Evolutionary conservation across 30 jellyfish, hydroid and myxozoan genomes (phyloP).

Genomic region (Morbakka virulenta): DNA sequence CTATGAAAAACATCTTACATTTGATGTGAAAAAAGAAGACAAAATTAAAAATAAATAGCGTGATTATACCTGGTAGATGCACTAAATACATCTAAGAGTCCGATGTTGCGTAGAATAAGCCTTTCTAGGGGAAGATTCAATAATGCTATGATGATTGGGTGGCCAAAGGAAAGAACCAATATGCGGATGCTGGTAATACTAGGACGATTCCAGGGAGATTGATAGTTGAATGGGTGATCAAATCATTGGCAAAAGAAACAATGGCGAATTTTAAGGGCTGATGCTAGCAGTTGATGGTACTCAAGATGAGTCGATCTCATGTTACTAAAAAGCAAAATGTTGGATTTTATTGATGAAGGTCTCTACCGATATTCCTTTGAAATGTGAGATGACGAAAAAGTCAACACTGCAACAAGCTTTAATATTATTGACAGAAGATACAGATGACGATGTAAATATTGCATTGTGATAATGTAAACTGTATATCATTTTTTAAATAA

Average conservation of each 20-base stretch:
- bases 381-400: too few species aligned
- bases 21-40: constrained; percentile 34
- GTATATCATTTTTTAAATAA: too few species aligned
- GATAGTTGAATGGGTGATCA: constrained; percentile 42
- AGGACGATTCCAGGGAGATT: too few species aligned
- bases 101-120: constrained; percentile 41
- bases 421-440: too few species aligned
- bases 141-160: constrained; percentile 62
- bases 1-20: constrained; percentile 59
- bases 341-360: too few species aligned
- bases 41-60: constrained; percentile 26
- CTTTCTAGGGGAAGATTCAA: constrained; percentile 51
- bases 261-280: constrained; percentile 33
- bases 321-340: constrained; percentile 30
- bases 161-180: constrained; percentile 56
- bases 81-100: constrained; percentile 25
- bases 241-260: too few species aligned
- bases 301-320: constrained; percentile 32
- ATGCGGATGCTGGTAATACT: constrained; percentile 51
- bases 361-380: too few species aligned
- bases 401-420: too few species aligned
- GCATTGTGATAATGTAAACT: too few species aligned
- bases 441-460: too few species aligned
- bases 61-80: constrained; percentile 41
- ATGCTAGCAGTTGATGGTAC: constrained; percentile 26